phyloP scores from a whole-genome alignment of 64 coral and sea anemone species.

The Cladopsammia gracilis region DNA sequence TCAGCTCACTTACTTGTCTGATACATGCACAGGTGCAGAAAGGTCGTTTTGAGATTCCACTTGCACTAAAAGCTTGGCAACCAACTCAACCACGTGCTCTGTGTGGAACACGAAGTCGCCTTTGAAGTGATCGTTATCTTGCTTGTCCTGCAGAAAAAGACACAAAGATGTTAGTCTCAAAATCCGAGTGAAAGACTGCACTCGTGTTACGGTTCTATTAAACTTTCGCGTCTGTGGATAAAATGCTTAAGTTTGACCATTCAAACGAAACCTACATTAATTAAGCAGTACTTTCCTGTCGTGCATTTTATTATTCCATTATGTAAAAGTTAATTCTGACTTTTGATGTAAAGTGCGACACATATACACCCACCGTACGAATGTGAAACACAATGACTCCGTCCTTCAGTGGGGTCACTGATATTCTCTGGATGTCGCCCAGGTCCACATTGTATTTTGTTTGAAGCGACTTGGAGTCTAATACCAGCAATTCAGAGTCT shows the following conservation, averaged over 20 bases:
- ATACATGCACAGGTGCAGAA: conserved; percentile 70
- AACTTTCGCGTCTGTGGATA: no score
- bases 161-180: no score
- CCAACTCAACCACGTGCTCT: conserved; percentile 86
- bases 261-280: no score
- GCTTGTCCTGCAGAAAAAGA: conserved; percentile 64
- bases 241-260: no score
- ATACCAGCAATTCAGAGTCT: conserved; percentile 68
- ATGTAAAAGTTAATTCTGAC: no score
- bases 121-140: conserved; percentile 89
- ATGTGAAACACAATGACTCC: conserved; percentile 87
- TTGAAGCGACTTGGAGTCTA: conserved; percentile 70
- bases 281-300: no score
- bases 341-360: no score
- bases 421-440: conserved; percentile 76
- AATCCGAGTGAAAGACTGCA: no score
- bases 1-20: conserved; percentile 85
- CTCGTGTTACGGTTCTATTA: no score
- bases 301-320: no score
- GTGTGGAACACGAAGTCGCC: conserved; percentile 93
- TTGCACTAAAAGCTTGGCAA: conserved; percentile 85
- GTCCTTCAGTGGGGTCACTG: conserved; percentile 81
- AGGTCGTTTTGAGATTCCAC: conserved; percentile 70
- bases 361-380: conserved; percentile 51
- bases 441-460: conserved; percentile 75